A percentile compares a stretch with the other conserved stretches of the same genome.
Conservation (phyloP, 2,888 invertebrate genomes). For the Empis stercorea region DNA sequence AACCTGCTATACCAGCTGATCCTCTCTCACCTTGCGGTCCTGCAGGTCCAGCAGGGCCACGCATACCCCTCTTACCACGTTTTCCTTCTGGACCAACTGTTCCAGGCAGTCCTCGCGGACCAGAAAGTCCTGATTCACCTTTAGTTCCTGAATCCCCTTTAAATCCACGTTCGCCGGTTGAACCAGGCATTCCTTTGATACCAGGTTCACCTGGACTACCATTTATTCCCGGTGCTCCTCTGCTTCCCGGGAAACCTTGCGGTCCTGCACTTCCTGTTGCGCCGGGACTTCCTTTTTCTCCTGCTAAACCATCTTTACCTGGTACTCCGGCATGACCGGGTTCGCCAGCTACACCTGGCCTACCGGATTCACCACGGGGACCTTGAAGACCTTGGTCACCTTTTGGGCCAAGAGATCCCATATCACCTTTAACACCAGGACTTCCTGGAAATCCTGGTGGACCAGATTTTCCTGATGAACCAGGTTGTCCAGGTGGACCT, state of each 20-base stretch:
- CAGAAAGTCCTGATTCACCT: conserved; percentile 59
- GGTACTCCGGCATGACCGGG: conserved; percentile 57
- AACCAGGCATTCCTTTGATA: conserved; percentile 60
- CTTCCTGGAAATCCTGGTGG: conserved; percentile 72
- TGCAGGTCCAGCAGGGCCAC: conserved; percentile 60
- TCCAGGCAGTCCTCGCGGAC: conserved; percentile 66
- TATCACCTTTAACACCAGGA: conserved; percentile 70
- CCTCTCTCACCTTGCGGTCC: conserved; percentile 63
- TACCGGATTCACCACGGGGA: conserved; percentile 65
- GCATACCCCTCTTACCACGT: conserved; percentile 64
- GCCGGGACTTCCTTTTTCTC: conserved; percentile 69
- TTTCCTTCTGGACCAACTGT: conserved; percentile 61
- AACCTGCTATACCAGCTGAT: conserved; percentile 39
- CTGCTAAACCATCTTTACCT: conserved; percentile 69
- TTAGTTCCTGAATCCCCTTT: conserved; percentile 68
- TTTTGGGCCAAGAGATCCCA: conserved; percentile 59
- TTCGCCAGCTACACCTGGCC: conserved; percentile 65
- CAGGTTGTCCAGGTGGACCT: conserved; percentile 54
- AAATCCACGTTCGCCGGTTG: conserved; percentile 63
- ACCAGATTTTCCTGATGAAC: conserved; percentile 68
- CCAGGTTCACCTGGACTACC: conserved; percentile 65
- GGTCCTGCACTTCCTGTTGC: conserved; percentile 57
- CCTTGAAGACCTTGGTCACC: conserved; percentile 74
- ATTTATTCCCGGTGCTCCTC: conserved; percentile 61
- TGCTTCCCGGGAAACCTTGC: conserved; percentile 70